phyloP scores from a whole-genome alignment of 2,888 invertebrate species.

The Temnothorax rugatulus region DNA sequence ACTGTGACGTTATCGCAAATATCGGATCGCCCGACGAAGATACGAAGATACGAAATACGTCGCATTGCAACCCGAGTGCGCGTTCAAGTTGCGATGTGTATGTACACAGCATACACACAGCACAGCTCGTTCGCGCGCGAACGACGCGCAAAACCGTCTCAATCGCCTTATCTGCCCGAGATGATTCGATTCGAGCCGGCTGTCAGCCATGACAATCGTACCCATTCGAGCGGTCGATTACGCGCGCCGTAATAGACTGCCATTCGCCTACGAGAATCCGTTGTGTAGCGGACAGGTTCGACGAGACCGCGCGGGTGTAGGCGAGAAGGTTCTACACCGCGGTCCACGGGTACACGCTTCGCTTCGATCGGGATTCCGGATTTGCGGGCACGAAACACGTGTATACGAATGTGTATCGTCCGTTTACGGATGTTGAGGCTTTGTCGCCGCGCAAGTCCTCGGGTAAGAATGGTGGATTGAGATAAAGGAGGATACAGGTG shows the following conservation, averaged over 20 bases:
- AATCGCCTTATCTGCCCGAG: constrained; percentile 69
- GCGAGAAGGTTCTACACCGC: constrained; percentile 60
- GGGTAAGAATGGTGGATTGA: background rate
- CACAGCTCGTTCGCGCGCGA: constrained; percentile 40
- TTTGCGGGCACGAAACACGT: constrained; percentile 66
- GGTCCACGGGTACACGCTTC: constrained; percentile 31
- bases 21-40: constrained; percentile 59
- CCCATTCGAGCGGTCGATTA: constrained; percentile 69
- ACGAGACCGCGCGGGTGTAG: constrained; percentile 62
- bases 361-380: constrained; percentile 59
- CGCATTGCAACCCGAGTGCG: background rate
- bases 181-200: constrained; percentile 69
- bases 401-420: constrained; percentile 37
- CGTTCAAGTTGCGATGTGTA: constrained; percentile 24
- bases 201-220: constrained; percentile 64
- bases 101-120: background rate
- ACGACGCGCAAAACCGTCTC: constrained; percentile 53
- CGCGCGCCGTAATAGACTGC: constrained; percentile 70
- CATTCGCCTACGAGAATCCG: constrained; percentile 64
- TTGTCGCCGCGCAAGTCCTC: background rate
- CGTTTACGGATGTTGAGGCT: constrained; percentile 13
- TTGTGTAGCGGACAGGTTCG: constrained; percentile 66
- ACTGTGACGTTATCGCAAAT: constrained; percentile 37
- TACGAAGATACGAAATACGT: constrained; percentile 32
- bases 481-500: background rate